Conservation (phyloP, 2,797 vertebrate genomes). For the Manis pentadactyla region DNA sequence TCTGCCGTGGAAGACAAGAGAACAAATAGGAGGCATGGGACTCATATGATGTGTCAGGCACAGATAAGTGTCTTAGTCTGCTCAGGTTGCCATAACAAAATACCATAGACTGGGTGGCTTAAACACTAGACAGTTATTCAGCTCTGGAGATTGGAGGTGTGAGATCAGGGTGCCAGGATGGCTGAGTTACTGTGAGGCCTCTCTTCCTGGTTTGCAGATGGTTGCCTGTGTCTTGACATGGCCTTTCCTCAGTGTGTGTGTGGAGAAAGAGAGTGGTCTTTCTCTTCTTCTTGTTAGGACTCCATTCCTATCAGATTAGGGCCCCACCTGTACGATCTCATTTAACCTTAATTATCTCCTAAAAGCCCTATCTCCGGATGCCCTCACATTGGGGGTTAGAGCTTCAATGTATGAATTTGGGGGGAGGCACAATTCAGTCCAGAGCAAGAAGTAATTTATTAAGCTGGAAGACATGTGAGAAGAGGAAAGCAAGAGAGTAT, state of each 20-base stretch:
- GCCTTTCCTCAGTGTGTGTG: not conserved
- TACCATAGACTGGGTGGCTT: not conserved
- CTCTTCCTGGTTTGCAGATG: not conserved
- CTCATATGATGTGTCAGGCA: not conserved
- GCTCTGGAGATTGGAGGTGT: not conserved
- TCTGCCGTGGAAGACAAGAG: constrained; percentile 38
- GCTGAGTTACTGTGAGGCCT: not conserved
- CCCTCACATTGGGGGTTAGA: not conserved
- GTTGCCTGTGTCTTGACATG: not conserved
- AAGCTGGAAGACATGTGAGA: not conserved
- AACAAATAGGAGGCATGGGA: not conserved
- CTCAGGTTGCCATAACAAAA: not conserved
- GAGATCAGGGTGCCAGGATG: not conserved
- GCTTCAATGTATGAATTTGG: not conserved
- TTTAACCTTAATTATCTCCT: constrained; percentile 31
- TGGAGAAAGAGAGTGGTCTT: not conserved
- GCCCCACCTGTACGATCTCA: not conserved
- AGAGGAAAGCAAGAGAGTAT: not conserved
- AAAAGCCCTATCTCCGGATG: not conserved
- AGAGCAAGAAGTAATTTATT: not conserved
- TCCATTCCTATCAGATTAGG: not conserved
- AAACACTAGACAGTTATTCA: not conserved
- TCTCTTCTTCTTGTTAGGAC: not conserved
- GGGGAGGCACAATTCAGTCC: not conserved
- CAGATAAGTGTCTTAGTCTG: not conserved